Percentiles rank a stretch among this genome's conserved stretches.
Conservation (phyloP, 64 coral and sea anemone species). For the Dendronephthya gigantea region DNA sequence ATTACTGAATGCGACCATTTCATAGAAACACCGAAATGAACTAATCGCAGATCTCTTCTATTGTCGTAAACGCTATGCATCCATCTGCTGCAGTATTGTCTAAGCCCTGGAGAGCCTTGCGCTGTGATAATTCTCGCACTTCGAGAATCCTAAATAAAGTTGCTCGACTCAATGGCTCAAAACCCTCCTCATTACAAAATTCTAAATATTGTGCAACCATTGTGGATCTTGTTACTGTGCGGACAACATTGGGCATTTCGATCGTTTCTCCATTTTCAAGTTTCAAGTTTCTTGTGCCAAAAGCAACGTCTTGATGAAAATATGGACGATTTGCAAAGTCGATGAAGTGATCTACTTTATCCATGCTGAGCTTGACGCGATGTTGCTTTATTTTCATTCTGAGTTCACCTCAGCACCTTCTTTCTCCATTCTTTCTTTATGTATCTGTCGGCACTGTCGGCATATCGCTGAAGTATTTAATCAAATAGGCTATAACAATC, state of each 20-base stretch:
- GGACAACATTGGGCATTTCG: neutral
- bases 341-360: too few relatives aligned
- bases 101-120: neutral
- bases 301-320: constrained; percentile 8
- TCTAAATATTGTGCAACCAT: neutral
- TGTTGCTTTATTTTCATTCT: too few relatives aligned
- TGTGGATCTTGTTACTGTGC: neutral
- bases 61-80: constrained; percentile 10
- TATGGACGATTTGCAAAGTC: too few relatives aligned
- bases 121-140: neutral
- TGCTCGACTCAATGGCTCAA: neutral
- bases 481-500: too few relatives aligned
- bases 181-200: neutral
- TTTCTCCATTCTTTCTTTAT: constrained; percentile 34
- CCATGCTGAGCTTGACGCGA: too few relatives aligned
- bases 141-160: constrained; percentile 1
- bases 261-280: neutral
- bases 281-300: constrained; percentile 4
- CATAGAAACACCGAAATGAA: neutral
- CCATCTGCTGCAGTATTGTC: constrained; percentile 32
- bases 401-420: constrained; percentile 4
- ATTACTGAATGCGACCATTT: neutral
- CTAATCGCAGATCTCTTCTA: constrained; percentile 26
- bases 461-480: constrained; percentile 29
- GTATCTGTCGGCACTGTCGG: constrained; percentile 26